Percentiles rank a stretch among this genome's conserved stretches.
Evolutionary conservation across 2,797 vertebrate species (phyloP).

Genomic region (Scolopax bukidnonensis): DNA sequence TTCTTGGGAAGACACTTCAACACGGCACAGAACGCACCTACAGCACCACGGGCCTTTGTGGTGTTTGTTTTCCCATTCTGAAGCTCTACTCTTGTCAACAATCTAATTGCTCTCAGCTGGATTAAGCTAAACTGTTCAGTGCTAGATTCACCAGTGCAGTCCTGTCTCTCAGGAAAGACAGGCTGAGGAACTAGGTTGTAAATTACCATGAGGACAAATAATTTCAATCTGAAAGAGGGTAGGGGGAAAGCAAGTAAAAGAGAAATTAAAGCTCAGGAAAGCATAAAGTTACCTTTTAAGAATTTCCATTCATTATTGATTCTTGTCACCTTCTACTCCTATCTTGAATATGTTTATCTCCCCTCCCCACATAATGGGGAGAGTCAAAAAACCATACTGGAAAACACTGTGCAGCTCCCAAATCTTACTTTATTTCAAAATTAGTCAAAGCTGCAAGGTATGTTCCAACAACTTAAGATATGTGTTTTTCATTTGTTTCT

Average conservation of each 20-base stretch:
- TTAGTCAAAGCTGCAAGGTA: no score
- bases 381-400: not conserved
- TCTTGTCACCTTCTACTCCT: not conserved
- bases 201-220: not conserved
- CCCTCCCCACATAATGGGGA: not conserved
- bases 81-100: not conserved
- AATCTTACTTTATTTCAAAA: not conserved
- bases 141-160: not conserved
- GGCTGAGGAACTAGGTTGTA: not conserved
- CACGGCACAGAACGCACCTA: not conserved
- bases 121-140: not conserved
- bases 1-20: not conserved
- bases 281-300: not conserved
- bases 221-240: not conserved
- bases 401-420: not conserved
- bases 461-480: not conserved
- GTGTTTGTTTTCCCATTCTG: not conserved
- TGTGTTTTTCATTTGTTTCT: constrained; percentile 11
- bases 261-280: not conserved
- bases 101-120: not conserved
- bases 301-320: not conserved
- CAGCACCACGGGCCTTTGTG: rapidly evolving
- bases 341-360: not conserved
- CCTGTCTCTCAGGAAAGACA: not conserved
- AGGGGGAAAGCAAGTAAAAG: not conserved